phyloP scores from a whole-genome alignment of 2,888 invertebrate species.

The Aphelenchoides bicaudatus region DNA sequence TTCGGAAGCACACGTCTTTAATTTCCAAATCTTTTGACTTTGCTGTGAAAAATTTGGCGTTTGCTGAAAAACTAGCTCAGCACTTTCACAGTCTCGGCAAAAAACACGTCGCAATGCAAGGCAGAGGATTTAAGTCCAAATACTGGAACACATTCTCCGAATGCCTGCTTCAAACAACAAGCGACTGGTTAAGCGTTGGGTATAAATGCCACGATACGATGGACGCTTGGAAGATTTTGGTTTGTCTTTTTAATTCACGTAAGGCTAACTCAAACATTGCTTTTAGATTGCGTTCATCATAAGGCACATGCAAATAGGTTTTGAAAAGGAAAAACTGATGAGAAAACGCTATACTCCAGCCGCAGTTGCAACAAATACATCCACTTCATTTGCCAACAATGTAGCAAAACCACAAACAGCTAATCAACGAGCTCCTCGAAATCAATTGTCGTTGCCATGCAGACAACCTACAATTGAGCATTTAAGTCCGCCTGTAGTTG shows the following conservation, averaged over 20 bases:
- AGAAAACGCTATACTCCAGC: constrained; percentile 30
- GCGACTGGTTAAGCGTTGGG: constrained; percentile 46
- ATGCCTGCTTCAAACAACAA: constrained; percentile 53
- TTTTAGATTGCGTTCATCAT: constrained; percentile 51
- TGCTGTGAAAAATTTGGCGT: constrained; percentile 52
- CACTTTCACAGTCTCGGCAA: constrained; percentile 53
- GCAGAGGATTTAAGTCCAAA: constrained; percentile 58
- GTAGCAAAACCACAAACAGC: background rate
- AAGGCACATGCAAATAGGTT: constrained; percentile 56
- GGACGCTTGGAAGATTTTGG: constrained; percentile 52
- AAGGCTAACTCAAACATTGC: background rate
- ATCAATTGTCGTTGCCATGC: background rate
- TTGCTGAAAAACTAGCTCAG: constrained; percentile 49
- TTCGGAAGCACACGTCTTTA: constrained; percentile 43
- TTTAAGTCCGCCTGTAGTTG: too few species aligned
- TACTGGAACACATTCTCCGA: constrained; percentile 62
- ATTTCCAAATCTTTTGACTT: constrained; percentile 53
- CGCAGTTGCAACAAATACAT: constrained; percentile 21
- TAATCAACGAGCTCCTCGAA: background rate
- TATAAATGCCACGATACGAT: constrained; percentile 46
- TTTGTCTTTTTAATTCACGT: constrained; percentile 21
- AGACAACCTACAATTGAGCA: background rate
- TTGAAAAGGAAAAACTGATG: constrained; percentile 46
- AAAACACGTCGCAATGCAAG: constrained; percentile 52
- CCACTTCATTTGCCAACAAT: background rate